These are phyloP conservation scores for Lampris megalopsis DNA, from an alignment of 2,113 vertebrate genomes.

Conservation along the genomic window DNA sequence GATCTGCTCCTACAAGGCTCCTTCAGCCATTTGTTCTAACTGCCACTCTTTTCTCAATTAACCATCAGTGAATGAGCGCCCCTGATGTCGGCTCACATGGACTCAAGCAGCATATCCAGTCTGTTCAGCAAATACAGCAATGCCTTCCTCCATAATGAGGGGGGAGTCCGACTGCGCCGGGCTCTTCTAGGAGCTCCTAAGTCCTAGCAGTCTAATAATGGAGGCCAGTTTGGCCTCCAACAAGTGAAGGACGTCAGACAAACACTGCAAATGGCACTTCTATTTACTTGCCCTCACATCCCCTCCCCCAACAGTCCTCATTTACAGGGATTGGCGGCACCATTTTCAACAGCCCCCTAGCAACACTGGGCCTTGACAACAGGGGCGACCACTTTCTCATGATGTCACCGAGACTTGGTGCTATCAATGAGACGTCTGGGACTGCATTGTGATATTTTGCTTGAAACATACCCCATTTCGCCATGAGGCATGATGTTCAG, in stretches of 20 bases:
- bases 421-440: neutral
- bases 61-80: slow-evolving; percentile 47
- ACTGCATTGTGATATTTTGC: neutral
- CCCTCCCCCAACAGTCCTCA: slow-evolving; percentile 69
- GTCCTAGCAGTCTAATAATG: slow-evolving; percentile 63
- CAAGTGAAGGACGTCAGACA: slow-evolving; percentile 66
- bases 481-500: slow-evolving; percentile 4
- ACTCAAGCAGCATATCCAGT: slow-evolving; percentile 38
- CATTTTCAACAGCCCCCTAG: slow-evolving; percentile 81
- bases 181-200: slow-evolving; percentile 27
- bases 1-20: slow-evolving; percentile 48
- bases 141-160: slow-evolving; percentile 32
- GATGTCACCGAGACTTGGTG: slow-evolving; percentile 75
- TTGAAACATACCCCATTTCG: neutral
- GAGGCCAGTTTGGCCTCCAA: slow-evolving; percentile 58
- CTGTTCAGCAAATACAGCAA: slow-evolving; percentile 52
- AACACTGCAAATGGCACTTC: slow-evolving; percentile 77
- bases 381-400: slow-evolving; percentile 80
- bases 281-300: slow-evolving; percentile 72
- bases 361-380: slow-evolving; percentile 81
- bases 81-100: slow-evolving; percentile 66
- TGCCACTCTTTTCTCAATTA: slow-evolving; percentile 53
- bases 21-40: slow-evolving; percentile 50
- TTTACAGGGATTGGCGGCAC: slow-evolving; percentile 65
- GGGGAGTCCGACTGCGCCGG: slow-evolving; percentile 39